Conservation (phyloP, 1,140 invertebrate genomes). For the Scaptomyza graminum region DNA sequence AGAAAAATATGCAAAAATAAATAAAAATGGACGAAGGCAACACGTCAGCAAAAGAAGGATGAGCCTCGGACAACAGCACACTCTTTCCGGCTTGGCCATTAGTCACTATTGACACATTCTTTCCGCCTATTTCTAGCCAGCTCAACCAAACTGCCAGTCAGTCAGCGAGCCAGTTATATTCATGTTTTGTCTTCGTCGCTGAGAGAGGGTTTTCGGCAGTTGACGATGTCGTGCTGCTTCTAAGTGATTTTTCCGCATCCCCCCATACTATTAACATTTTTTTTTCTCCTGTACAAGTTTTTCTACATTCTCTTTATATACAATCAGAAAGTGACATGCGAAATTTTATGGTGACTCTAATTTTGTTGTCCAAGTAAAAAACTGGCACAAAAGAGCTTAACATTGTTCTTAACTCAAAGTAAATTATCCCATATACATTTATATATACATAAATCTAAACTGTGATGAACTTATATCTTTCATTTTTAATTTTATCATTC, state of each 20-base stretch:
- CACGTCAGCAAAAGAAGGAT: conserved; percentile 30
- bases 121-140: conserved; percentile 64
- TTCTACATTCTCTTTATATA: conserved; percentile 16
- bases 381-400: neutral
- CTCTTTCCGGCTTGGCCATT: conserved; percentile 57
- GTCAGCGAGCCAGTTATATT: neutral
- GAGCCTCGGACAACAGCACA: conserved; percentile 20
- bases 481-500: neutral
- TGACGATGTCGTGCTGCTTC: conserved; percentile 33
- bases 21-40: conserved; percentile 36
- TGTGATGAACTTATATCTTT: neutral
- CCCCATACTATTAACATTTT: conserved; percentile 68
- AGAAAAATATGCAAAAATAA: conserved; percentile 64
- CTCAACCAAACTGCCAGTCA: conserved; percentile 10
- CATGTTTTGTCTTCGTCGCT: conserved; percentile 11
- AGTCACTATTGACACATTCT: conserved; percentile 82
- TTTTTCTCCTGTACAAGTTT: conserved; percentile 21
- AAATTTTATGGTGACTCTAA: neutral
- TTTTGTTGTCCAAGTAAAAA: neutral
- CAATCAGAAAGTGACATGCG: neutral
- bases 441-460: too few relatives aligned
- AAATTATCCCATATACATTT: neutral
- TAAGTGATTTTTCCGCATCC: conserved; percentile 70
- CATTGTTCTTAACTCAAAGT: neutral
- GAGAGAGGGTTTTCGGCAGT: conserved; percentile 12